Evolutionary conservation across 1,140 invertebrate species (phyloP).

Genomic region (Drosophila nigromelanica): DNA sequence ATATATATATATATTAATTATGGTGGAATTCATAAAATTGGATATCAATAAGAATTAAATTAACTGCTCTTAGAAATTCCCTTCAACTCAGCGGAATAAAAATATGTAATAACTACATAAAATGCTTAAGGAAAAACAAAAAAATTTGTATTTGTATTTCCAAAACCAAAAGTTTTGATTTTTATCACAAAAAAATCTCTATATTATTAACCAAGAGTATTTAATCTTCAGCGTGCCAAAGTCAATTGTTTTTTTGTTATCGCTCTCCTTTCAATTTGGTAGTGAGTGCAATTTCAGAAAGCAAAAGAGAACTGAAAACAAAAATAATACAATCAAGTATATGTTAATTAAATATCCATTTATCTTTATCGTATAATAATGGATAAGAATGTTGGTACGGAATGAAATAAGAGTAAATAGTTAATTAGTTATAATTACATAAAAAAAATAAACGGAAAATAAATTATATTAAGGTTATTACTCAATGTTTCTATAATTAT

Average conservation of each 20-base stretch:
- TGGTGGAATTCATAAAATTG: neutral
- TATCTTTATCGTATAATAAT: neutral
- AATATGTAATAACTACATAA: no score
- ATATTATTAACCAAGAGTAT: neutral
- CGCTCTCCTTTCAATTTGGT: no score
- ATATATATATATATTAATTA: neutral
- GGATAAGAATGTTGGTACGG: neutral
- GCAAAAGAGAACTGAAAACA: neutral
- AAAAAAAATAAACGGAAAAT: neutral
- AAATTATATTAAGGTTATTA: neutral
- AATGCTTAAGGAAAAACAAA: no score
- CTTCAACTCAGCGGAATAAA: no score
- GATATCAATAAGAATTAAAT: neutral
- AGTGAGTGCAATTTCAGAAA: neutral
- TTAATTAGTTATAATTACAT: neutral
- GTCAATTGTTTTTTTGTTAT: neutral
- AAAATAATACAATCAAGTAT: neutral
- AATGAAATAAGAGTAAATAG: neutral
- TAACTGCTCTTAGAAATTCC: neutral
- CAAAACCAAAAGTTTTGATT: no score
- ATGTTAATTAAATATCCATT: conserved; percentile 3
- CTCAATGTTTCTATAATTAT: no score
- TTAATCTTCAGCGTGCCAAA: neutral
- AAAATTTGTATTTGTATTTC: no score
- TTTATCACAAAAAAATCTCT: neutral